Conservation (phyloP, 2,888 invertebrate species). For the Colostygia pectinataria region DNA sequence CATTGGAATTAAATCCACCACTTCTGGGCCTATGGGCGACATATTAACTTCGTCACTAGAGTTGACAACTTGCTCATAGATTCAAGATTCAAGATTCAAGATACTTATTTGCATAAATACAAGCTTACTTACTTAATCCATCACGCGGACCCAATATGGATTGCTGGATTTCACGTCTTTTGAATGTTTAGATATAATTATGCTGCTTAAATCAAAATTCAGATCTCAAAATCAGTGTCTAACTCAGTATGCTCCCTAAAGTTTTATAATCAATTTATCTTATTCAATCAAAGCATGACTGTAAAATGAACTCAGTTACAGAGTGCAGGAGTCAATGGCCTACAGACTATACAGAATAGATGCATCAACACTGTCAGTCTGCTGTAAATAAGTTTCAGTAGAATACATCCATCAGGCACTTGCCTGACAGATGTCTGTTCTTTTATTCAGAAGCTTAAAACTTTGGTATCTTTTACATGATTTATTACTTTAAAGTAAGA, state of each 20-base stretch:
- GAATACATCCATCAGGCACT: conserved; percentile 32
- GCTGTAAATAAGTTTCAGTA: conserved; percentile 27
- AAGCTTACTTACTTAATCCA: too few relatives aligned
- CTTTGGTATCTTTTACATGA: conserved; percentile 20
- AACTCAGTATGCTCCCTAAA: conserved; percentile 16
- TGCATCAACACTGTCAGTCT: conserved; percentile 33
- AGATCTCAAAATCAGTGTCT: conserved; percentile 1
- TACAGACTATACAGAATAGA: conserved; percentile 15
- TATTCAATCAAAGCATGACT: conserved; percentile 19
- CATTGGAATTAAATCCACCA: too few relatives aligned
- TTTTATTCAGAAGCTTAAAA: conserved; percentile 23
- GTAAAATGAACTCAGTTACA: conserved; percentile 23
- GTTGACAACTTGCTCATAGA: too few relatives aligned
- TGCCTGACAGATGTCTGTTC: conserved; percentile 25
- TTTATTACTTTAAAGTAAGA: conserved; percentile 11
- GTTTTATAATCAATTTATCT: conserved; percentile 28
- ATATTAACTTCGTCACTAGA: too few relatives aligned
- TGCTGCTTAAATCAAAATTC: background rate
- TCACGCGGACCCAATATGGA: too few relatives aligned
- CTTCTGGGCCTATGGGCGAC: too few relatives aligned
- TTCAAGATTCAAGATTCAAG: too few relatives aligned
- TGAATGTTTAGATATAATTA: too few relatives aligned
- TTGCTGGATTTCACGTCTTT: too few relatives aligned
- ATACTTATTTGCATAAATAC: too few relatives aligned
- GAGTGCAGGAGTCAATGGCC: conserved; percentile 30